Percentiles rank a stretch among this genome's conserved stretches.
Evolutionary conservation across 2,113 vertebrate genomes (phyloP).

Genomic region (Centrocercus urophasianus): DNA sequence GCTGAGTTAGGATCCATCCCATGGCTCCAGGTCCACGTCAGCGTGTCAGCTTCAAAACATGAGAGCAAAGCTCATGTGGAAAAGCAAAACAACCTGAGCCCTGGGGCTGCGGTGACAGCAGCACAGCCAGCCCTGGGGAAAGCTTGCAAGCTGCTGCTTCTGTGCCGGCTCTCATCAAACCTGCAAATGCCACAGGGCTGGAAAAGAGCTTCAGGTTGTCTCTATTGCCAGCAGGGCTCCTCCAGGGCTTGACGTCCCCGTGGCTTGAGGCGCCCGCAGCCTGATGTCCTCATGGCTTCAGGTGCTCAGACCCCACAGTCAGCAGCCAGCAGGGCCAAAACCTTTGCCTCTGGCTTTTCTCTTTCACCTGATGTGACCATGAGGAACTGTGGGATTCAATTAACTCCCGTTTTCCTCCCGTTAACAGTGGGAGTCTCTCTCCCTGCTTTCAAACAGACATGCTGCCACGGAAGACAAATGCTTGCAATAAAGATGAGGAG

Average conservation of each 20-base stretch:
- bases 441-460: not conserved
- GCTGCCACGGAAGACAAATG: slow-evolving; percentile 48
- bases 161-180: rapidly evolving
- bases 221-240: rapidly evolving
- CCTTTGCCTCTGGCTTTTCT: not conserved
- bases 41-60: not conserved
- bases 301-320: rapidly evolving
- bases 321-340: rapidly evolving
- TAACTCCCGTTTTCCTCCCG: slow-evolving; percentile 41
- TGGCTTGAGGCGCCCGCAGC: no score
- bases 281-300: not conserved
- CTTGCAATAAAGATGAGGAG: slow-evolving; percentile 17
- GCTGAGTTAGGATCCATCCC: not conserved
- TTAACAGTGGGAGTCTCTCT: slow-evolving; percentile 25
- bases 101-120: not conserved
- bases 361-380: not conserved
- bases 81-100: not conserved
- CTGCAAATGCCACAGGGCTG: rapidly evolving
- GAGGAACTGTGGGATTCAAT: slow-evolving; percentile 14
- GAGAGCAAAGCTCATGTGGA: not conserved
- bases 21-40: not conserved
- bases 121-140: not conserved
- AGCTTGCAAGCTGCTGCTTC: not conserved
- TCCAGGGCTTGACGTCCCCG: not conserved
- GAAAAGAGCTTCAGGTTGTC: rapidly evolving